These are phyloP conservation scores for Dasyprocta punctata DNA, from an alignment of 2,113 vertebrate genomes.

Conservation along the genomic window DNA sequence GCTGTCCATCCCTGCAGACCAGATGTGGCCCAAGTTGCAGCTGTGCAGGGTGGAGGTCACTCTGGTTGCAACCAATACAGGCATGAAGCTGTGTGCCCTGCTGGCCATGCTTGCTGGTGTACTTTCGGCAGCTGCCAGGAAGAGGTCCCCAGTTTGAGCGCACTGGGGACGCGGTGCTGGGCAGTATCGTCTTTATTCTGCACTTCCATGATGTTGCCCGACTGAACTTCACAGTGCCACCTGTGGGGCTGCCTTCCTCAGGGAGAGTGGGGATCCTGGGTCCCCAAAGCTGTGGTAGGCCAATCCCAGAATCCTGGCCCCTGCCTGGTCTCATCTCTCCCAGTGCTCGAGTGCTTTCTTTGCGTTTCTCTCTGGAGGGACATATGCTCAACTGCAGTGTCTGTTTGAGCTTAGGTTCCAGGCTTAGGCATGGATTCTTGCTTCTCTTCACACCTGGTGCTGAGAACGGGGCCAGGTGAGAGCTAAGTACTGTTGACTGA, in stretches of 20 bases:
- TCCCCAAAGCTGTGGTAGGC: not conserved
- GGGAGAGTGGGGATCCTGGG: not conserved
- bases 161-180: not conserved
- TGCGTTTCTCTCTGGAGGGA: not conserved
- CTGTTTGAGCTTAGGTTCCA: not conserved
- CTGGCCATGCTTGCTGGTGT: not conserved
- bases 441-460: not conserved
- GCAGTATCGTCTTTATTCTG: slow-evolving; percentile 8
- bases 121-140: not conserved
- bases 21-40: not conserved
- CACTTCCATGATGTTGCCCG: not conserved
- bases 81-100: not conserved
- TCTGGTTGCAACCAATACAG: not conserved
- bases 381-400: not conserved
- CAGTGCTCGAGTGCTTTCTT: not conserved
- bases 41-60: not conserved
- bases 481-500: not conserved
- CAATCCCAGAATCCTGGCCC: not conserved
- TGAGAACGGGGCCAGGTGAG: not conserved
- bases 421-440: not conserved
- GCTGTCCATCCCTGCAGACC: not conserved
- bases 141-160: not conserved
- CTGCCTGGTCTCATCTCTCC: not conserved
- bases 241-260: not conserved
- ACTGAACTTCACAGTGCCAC: not conserved